Evolutionary conservation across 2,888 invertebrate genomes (phyloP), one percentile per base, ranked within the genome.

Genomic region (Parapristionchus giblindavisi): DNA sequence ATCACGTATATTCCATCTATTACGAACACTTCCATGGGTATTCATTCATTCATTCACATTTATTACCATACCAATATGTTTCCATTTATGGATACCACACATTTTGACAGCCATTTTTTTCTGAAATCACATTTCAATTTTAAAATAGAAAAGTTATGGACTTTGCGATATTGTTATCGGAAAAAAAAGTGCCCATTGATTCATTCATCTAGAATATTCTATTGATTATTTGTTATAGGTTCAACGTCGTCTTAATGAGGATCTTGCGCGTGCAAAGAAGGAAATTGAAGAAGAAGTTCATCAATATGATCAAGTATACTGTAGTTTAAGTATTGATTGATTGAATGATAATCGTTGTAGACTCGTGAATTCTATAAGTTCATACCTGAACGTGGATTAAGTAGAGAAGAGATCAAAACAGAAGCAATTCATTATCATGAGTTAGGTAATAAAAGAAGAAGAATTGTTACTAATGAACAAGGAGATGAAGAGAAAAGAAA

Each of bases 381-480:
- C 54, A 78, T 88, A 21, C 95, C 95, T 0, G 89, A 91, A 63
- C 88, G 90, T 36, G 93, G 93, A 0, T 87, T 70, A 61, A 34
- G 54, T 71, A 58, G 70, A 21, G 87, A 92, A 27, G 91, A 93
- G 83, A 91, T 96, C 52, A 85, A 94, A 3, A 89, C 91, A 60
- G 91, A 92, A 82, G 91, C 95, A 3, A 91, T 92, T 32, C 63
- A 75, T 6, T 81, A 80, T 51, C 83, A 68, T 63, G 77, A 54
- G 70, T 79, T 78, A 80, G 76, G 78, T 56, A 76, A 77, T n/a
- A 51, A 79, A 52, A 71, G 54, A 60, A 72, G 27, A 34, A 43
- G 48, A 34, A 21, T 72, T 6, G 27, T 11, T 27, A 11, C 21
- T 4, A 4, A 29, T 51, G 70, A 17, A 27, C 17, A 58, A 24